Evolutionary conservation across 2,888 invertebrate species (phyloP).

Genomic region (Thyatira batis): DNA sequence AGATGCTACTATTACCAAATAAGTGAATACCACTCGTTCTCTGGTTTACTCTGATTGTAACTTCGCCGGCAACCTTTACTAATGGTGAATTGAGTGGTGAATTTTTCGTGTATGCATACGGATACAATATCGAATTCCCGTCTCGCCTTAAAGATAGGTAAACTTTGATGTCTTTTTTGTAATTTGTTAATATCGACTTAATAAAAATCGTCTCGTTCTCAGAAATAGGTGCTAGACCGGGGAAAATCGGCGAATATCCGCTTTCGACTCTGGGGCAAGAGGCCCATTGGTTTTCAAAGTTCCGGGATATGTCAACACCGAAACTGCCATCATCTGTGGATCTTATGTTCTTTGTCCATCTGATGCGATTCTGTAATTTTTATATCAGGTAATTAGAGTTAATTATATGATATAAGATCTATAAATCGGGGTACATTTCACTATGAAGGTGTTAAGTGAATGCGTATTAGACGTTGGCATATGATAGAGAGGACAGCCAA

Average conservation of each 20-base stretch:
- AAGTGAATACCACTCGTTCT: constrained; percentile 50
- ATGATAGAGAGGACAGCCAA: too few species aligned
- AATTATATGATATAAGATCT: not conserved
- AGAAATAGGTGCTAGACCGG: constrained; percentile 82
- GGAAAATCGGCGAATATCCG: constrained; percentile 65
- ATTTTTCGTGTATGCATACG: constrained; percentile 79
- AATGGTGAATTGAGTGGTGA: constrained; percentile 18
- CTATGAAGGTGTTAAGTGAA: too few species aligned
- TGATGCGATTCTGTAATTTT: constrained; percentile 28
- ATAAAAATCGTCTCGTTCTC: constrained; percentile 85
- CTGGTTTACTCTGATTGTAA: constrained; percentile 58
- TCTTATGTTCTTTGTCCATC: constrained; percentile 62
- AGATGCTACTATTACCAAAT: constrained; percentile 57
- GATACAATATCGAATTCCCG: constrained; percentile 85
- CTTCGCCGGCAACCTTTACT: constrained; percentile 43
- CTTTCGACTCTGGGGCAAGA: constrained; percentile 39
- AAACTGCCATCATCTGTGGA: constrained; percentile 34
- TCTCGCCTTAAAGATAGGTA: constrained; percentile 89
- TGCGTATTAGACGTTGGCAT: too few species aligned
- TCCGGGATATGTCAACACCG: constrained; percentile 67
- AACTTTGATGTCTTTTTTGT: constrained; percentile 76
- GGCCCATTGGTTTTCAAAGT: constrained; percentile 62
- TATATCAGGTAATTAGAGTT: constrained; percentile 1
- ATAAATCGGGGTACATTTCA: not conserved
- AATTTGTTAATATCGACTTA: constrained; percentile 75